phyloP scores from a whole-genome alignment of 1,140 invertebrate species.

The Papilio polyxenes region DNA sequence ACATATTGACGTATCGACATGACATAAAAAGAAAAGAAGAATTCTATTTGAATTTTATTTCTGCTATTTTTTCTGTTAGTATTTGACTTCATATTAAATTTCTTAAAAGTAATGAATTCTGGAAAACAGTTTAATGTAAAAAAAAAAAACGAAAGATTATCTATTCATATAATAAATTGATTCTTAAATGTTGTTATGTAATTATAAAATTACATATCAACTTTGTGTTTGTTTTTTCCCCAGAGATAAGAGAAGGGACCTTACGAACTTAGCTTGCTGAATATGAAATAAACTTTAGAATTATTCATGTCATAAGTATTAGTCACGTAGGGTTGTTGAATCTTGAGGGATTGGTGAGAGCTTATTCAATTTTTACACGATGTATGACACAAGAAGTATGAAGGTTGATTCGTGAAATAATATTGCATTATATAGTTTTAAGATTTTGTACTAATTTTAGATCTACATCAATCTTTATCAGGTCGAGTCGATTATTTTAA shows the following conservation, averaged over 20 bases:
- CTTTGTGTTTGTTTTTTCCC: not conserved
- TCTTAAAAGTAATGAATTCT: no score
- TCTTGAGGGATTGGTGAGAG: slow-evolving; percentile 9
- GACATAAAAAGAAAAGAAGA: slow-evolving; percentile 13
- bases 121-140: no score
- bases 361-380: not conserved
- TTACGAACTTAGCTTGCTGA: not conserved
- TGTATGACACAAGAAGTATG: not conserved
- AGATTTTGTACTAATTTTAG: no score
- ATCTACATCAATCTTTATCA: no score
- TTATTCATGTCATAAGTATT: not conserved
- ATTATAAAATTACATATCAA: no score
- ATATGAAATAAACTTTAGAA: slow-evolving; percentile 9
- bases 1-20: slow-evolving; percentile 24
- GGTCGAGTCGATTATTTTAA: no score
- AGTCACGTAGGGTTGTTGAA: not conserved
- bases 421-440: no score
- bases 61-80: not conserved
- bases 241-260: not conserved
- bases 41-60: slow-evolving; percentile 18
- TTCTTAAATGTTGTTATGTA: no score
- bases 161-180: no score
- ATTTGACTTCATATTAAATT: not conserved
- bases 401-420: not conserved
- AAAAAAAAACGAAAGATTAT: no score